Evolutionary conservation across 1,140 invertebrate species (phyloP), one percentile per base, ranked within the genome.

Genomic region (Vollenhovia emeryi): DNA sequence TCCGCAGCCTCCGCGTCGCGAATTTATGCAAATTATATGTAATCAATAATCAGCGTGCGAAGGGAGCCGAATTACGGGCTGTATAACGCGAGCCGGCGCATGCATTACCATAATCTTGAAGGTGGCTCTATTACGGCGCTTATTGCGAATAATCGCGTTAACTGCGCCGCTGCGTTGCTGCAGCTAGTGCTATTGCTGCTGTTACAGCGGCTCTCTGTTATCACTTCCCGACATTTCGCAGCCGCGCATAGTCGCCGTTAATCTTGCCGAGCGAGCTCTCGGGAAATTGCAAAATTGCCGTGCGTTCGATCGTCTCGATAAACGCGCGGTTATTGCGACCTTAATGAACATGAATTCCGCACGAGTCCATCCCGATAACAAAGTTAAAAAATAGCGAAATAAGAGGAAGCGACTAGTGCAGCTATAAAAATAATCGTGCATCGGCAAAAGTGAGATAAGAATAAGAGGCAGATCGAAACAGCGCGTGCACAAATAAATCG

Each of bases 141-240:
- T 91, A 91, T 87, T 91, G 86, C 89, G 71, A 89, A 87, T 91
- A 91, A 91, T 91, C 86, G 90, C 83, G 89, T 91, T 91, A 91
- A 90, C 85, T 85, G 68, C 85, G 88, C 76, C 85, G 79, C 73
- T 74, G 57, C 76, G 43, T 55, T 71, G 55, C 48, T 36, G 59
- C 82, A 45, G 36, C 50, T 48, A 59, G 11, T 45, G 3, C 55
- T 27, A n/a, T 30, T 43, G 55, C 30, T 55, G 15, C 48, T 69
- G 40, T 71, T 50, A 13, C 52, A 27, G 24, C 66, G 24, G 64
- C 15, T 80, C 55, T 75, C 52, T 33, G 82, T 85, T 88, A 88
- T 87, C 87, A 76, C 43, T 84, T 62, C 52, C 43, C 74, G 68
- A 78, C 74, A 75, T 89, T 79, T 89, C 74, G 40, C 88, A 88